Base-by-base conservation (phyloP, 1,140 invertebrate species). In the Hyles vespertilio region DNA sequence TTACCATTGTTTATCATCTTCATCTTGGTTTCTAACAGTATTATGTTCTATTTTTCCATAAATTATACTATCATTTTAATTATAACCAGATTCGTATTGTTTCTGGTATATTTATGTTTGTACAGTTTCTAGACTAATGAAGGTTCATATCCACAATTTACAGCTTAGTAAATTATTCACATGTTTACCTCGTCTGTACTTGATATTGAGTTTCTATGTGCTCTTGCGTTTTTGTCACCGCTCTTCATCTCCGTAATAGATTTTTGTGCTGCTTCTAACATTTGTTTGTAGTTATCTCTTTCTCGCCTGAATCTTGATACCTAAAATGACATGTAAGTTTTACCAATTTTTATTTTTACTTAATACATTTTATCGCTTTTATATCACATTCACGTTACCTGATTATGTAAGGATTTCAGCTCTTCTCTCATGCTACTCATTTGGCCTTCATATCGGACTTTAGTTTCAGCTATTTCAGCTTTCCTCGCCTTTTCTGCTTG, bases 271-370 rank as follows among this genome's bases (percentile, higher is more conserved):
- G 93, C 92, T 73, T 97, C 96, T 34, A 97, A 74, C 94, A 98
- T 96, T 76, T 98, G 96, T 67, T 96, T 96, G 70, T 96, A 97
- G 34, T 95, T 95, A 76, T 98, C 96, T 46, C 96, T 91, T 87
- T 98, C 97, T 58, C 94, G 91, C 76, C 96, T 96, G 74, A 98
- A 96, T 70, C 95, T 92, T 2, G 92, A 90, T 8, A 93, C 79
- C 86, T 89, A 51, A 60, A 60, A 22, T 10, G 54, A 12, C 10
- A 58, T 48, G 34, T 10, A 32, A n/a, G 36, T 50, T 50, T 8
- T 32, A 45, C 22, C 11, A 51, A 48, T 43, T 33, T 3, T 3
- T 51, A 33, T 51, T 33, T 51, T n/a, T 22, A 36, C 34, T 7
- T 34, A 36, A 33, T 6, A 36, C 22, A 22, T 22, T 22, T 1